Evolutionary conservation across 2,797 vertebrate species (phyloP).

Genomic region (Enteromius thamalakanensis): DNA sequence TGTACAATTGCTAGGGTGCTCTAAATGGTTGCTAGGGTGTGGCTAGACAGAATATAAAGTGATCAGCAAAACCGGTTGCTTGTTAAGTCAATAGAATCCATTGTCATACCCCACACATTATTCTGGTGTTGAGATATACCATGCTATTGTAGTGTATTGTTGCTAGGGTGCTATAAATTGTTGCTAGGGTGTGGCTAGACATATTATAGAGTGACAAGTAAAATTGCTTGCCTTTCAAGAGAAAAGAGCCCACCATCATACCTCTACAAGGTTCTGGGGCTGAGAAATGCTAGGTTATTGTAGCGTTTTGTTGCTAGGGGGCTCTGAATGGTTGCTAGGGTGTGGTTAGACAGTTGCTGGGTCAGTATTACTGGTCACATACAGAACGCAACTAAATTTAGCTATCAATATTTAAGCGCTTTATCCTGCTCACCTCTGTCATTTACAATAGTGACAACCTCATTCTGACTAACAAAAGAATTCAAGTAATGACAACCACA

Average conservation of each 20-base stretch:
- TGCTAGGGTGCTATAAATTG: not conserved
- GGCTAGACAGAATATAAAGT: not conserved
- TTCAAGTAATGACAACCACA: not conserved
- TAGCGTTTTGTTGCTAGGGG: not conserved
- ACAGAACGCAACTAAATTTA: not conserved
- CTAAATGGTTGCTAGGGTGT: not conserved
- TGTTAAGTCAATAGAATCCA: not conserved
- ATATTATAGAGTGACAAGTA: not conserved
- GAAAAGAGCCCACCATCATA: not conserved
- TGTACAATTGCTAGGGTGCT: not conserved
- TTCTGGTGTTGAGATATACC: not conserved
- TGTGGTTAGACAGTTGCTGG: not conserved
- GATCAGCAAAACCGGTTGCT: not conserved
- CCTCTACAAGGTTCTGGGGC: not conserved
- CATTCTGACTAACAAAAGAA: too few relatives aligned
- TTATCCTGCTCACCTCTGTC: not conserved
- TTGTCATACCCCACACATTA: not conserved
- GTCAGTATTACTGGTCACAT: not conserved
- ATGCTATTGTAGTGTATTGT: not conserved
- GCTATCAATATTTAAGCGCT: not conserved
- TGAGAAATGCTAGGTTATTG: not conserved
- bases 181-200: not conserved
- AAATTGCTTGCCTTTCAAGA: constrained; percentile 1
- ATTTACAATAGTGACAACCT: not conserved
- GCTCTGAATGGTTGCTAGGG: not conserved